Evolutionary conservation across 2,113 vertebrate genomes (phyloP).

Genomic region (Esox niger): DNA sequence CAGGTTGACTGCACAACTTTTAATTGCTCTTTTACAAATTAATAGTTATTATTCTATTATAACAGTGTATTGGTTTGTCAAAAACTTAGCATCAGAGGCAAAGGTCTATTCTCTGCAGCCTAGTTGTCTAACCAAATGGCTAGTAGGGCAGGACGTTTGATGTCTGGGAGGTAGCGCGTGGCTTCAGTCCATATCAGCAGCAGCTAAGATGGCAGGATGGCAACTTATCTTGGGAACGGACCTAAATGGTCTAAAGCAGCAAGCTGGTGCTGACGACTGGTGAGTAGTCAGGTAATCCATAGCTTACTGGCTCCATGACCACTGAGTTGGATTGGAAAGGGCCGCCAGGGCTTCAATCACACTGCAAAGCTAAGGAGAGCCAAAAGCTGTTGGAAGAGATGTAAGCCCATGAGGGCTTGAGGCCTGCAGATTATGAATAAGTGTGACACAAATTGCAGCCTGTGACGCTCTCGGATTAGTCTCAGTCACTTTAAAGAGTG

Average conservation of each 20-base stretch:
- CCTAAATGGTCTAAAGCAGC: conserved; percentile 50
- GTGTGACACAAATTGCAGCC: conserved; percentile 16
- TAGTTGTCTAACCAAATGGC: too few relatives aligned
- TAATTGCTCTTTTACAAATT: too few relatives aligned
- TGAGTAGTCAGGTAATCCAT: conserved; percentile 52
- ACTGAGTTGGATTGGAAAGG: conserved; percentile 57
- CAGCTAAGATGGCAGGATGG: conserved; percentile 8
- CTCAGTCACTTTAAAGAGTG: background rate
- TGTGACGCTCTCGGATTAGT: background rate
- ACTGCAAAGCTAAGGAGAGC: conserved; percentile 18
- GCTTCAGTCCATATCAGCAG: background rate
- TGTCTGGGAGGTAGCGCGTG: too few relatives aligned
- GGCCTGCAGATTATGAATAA: conserved; percentile 44
- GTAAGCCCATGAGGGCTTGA: conserved; percentile 1
- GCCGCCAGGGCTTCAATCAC: conserved; percentile 19
- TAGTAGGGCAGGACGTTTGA: too few relatives aligned
- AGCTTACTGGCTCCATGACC: conserved; percentile 56
- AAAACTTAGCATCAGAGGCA: too few relatives aligned
- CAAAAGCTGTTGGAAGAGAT: conserved; percentile 32
- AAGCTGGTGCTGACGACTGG: conserved; percentile 30
- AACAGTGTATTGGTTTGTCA: too few relatives aligned
- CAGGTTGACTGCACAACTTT: too few relatives aligned
- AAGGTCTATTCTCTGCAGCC: too few relatives aligned
- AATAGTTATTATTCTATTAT: too few relatives aligned
- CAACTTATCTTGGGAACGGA: conserved; percentile 35